Percentiles rank a stretch among this genome's conserved stretches.
Conservation (phyloP, 2,113 vertebrate species). For the Anser brachyrhynchus region DNA sequence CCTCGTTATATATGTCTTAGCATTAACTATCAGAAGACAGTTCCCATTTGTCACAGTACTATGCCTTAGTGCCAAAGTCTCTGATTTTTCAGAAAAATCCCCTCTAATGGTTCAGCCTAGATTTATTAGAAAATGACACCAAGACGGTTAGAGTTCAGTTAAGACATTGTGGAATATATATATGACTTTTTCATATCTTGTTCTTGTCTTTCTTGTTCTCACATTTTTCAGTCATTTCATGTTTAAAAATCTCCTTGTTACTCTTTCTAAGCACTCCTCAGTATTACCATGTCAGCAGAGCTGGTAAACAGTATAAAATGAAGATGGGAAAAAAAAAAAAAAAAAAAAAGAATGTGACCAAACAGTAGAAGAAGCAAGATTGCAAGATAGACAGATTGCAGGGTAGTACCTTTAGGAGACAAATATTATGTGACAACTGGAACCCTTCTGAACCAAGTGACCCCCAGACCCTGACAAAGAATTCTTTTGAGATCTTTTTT, state of each 20-base stretch:
- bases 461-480: fast-evolving
- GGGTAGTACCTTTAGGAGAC: background rate
- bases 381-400: background rate
- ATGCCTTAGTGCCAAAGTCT: background rate
- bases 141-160: background rate
- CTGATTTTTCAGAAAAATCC: background rate
- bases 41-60: background rate
- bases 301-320: background rate
- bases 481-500: background rate
- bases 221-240: background rate
- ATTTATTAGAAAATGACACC: background rate
- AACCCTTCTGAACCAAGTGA: background rate
- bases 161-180: background rate
- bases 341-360: background rate
- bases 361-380: background rate
- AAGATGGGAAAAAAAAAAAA: background rate
- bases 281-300: background rate
- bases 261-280: background rate
- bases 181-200: background rate
- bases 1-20: background rate
- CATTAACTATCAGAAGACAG: background rate
- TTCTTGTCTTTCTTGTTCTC: background rate
- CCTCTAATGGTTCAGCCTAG: background rate
- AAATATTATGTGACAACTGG: background rate
- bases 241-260: background rate